Evolutionary conservation across 2,113 vertebrate genomes (phyloP), one percentile per base, ranked within the genome.

Genomic region (Datnioides undecimradiatus): DNA sequence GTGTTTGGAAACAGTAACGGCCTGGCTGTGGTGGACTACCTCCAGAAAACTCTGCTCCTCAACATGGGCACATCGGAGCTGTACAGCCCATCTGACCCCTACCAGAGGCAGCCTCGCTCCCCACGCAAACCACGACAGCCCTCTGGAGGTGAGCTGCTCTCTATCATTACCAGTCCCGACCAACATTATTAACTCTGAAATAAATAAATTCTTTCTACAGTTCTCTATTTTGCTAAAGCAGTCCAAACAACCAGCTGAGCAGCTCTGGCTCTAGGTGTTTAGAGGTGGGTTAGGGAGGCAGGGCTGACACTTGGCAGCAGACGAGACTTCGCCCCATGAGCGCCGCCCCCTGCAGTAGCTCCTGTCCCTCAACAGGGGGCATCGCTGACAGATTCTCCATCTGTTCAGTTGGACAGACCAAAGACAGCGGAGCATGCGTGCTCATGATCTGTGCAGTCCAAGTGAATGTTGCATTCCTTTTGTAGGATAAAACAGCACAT

Each of bases 1-100:
- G 98, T 96, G 93, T 98, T 99, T 91, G 97, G 98, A 66, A 99
- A 98, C 89, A 97, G 96, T 72, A 97, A 95, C 25, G 98, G 98
- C 63, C 96, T 99, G 82, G 97, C 96, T 1, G 96, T 99, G 91
- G 97, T 98, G 76, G 98, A 99, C 95, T 99, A 98, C 92, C 94
- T 99, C 73, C 98, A 99, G 96, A 99, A 99, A 90, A 95, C 96
- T 17, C 94, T 98, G 19, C 95, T 99, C 1, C 95, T 99, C 76
- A 98, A 97, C 92, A 94, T 99, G 85, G 95, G 96, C 87, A 97
- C 95, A 8, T 91, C 95, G 48, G 97, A 99, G 81, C 91, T 99
- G 8, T 96, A 97, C 82, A 96, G 96, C 83, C 97, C 96, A 1
- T 96, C 96, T 8, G 98, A 99, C 80, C 97, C 97, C 25, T 96